Evolutionary conservation across 1,140 invertebrate species (phyloP).

Genomic region (Aricia agestis): DNA sequence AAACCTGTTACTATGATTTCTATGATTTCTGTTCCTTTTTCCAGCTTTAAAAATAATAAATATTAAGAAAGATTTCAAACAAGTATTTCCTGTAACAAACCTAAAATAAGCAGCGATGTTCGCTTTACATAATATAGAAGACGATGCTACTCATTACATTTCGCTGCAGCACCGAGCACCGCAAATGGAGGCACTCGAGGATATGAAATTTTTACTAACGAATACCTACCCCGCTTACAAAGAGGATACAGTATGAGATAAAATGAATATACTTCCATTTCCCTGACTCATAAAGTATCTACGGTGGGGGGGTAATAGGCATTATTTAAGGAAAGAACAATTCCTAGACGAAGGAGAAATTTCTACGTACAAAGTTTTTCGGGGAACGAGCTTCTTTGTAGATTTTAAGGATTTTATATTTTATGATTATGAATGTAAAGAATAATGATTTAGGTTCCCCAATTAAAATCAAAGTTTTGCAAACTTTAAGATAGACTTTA

Average conservation of each 20-base stretch:
- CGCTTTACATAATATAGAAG: not conserved
- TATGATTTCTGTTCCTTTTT: too few species aligned
- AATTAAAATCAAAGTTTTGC: too few species aligned
- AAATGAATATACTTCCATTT: slow-evolving; percentile 5
- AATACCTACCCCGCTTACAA: not conserved
- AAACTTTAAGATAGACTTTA: too few species aligned
- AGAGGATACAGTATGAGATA: not conserved
- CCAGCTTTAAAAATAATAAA: too few species aligned
- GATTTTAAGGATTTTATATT: not conserved
- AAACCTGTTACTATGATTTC: too few species aligned
- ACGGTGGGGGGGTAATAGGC: not conserved
- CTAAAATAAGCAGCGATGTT: not conserved
- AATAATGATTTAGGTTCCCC: too few species aligned
- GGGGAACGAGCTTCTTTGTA: not conserved
- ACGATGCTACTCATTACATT: not conserved
- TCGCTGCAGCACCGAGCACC: not conserved
- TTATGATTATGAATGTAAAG: too few species aligned
- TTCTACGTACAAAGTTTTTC: not conserved
- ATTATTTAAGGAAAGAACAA: slow-evolving; percentile 2
- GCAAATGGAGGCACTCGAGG: slow-evolving; percentile 2
- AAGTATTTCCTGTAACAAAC: not conserved
- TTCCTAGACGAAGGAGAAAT: not conserved
- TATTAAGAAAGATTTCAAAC: not conserved
- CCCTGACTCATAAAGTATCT: not conserved
- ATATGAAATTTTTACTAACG: slow-evolving; percentile 8